Conservation (phyloP, 2,888 invertebrate genomes). For the Tetheella fluctuosa region DNA sequence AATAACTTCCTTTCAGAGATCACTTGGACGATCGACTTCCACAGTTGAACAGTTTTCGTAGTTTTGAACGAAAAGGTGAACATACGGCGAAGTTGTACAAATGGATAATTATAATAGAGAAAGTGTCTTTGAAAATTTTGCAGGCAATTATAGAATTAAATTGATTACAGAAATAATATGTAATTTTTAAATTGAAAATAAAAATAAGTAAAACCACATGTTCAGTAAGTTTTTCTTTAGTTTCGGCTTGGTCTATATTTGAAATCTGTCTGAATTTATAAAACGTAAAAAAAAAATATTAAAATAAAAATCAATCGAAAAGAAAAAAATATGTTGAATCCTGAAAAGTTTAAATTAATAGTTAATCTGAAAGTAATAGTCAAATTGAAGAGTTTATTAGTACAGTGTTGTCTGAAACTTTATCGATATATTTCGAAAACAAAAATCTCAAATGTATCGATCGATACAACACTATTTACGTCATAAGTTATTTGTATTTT, state of each 20-base stretch:
- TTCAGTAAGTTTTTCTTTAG: conserved; percentile 14
- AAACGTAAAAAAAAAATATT: background rate
- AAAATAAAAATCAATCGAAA: background rate
- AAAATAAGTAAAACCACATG: conserved; percentile 71
- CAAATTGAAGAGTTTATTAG: background rate
- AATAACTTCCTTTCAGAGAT: background rate
- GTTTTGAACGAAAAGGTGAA: conserved; percentile 11
- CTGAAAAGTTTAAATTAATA: background rate
- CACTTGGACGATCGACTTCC: background rate
- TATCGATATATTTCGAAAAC: too few species aligned
- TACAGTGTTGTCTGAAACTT: background rate
- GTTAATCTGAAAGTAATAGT: background rate
- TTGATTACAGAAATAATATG: conserved; percentile 10
- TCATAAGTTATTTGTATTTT: background rate
- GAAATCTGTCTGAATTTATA: background rate
- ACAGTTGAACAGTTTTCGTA: background rate
- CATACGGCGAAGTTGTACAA: conserved; percentile 16
- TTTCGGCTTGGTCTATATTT: background rate
- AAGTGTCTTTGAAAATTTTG: conserved; percentile 71
- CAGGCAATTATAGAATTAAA: conserved; percentile 52
- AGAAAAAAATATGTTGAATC: background rate
- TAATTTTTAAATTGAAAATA: conserved; percentile 47
- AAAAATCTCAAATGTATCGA: too few species aligned
- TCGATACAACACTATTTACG: too few species aligned
- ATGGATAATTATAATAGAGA: conserved; percentile 18